Base-by-base conservation (phyloP, 2,888 invertebrate species). In the Thera obeliscata region DNA sequence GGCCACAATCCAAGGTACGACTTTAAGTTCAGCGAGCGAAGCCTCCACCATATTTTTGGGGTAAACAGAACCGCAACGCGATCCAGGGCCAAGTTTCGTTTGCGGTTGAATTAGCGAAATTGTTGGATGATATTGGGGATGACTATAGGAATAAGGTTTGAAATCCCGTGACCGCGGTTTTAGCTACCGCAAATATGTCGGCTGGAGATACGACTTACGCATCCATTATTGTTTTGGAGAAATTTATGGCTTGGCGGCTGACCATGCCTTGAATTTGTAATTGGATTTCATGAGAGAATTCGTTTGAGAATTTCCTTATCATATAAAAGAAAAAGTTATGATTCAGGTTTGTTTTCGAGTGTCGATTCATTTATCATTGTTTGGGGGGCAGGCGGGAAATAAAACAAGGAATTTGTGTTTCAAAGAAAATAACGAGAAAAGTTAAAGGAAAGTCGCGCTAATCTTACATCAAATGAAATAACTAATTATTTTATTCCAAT, bases 241-340 rank as follows among this genome's bases (percentile, higher is more conserved):
- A 86, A 87, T 87, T 85, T 87, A 87, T 87, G 77, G 82, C 79
- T 75, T 66, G 69, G 58, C 69, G 76, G 76, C 43, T 76, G 79
- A 76, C 76, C 83, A 83, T 86, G 86, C 71, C 78, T 80, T 80
- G 88, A 86, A 87, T 87, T 82, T 81, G 79, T 86, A 85, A 86
- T 86, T 84, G 75, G 77, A 82, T 82, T 85, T 84, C 76, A 80
- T 78, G 76, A 79, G 78, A 78, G 76, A 77, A 78, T 75, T 82
- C 76, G 77, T 79, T 80, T 77, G 78, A 60, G 78, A 78, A 74
- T 80, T 80, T 75, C 72, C 73, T 78, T 80, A 81, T 81, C 67
- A 78, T 80, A 80, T 78, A 77, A 22, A 70, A 73, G 74, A 68
- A 76, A 78, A 78, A 75, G 75, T 77, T 76, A 74, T 74, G 66